Evolutionary conservation across 2,797 vertebrate genomes (phyloP).

Genomic region (Poecilia picta): DNA sequence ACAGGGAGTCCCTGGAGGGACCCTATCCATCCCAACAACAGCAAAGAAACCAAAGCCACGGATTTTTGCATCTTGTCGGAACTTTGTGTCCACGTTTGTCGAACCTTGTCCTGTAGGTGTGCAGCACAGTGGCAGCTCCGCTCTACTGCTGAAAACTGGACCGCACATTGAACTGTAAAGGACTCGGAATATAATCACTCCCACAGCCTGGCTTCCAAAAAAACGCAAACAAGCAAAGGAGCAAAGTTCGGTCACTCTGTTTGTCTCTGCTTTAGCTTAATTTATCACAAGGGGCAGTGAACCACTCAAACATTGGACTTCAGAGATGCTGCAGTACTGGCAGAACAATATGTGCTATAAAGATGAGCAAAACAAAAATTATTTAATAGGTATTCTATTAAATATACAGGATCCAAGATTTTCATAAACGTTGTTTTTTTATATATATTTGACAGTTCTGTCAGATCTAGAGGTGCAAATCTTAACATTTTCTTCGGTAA

Average conservation of each 20-base stretch:
- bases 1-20: constrained; percentile 63
- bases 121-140: constrained; percentile 2
- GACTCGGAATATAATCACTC: constrained; percentile 29
- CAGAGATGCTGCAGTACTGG: constrained; percentile 30
- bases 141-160: constrained; percentile 7
- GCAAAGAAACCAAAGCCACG: constrained; percentile 49
- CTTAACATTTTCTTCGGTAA: neutral
- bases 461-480: neutral
- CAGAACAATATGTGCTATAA: constrained; percentile 45
- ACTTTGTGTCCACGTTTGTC: constrained; percentile 15
- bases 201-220: constrained; percentile 14
- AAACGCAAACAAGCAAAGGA: constrained; percentile 66
- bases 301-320: constrained; percentile 41
- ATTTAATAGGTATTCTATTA: no score
- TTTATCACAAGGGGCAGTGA: neutral
- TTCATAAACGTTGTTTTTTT: neutral
- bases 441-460: neutral
- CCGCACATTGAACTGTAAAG: constrained; percentile 40
- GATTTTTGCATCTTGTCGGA: constrained; percentile 50
- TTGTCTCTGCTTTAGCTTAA: constrained; percentile 6
- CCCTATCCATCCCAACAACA: constrained; percentile 68
- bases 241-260: constrained; percentile 74
- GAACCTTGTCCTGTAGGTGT: constrained; percentile 13
- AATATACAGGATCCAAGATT: neutral
- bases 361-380: constrained; percentile 8